Conservation (phyloP, 2,113 vertebrate genomes). For the Columba janthina region DNA sequence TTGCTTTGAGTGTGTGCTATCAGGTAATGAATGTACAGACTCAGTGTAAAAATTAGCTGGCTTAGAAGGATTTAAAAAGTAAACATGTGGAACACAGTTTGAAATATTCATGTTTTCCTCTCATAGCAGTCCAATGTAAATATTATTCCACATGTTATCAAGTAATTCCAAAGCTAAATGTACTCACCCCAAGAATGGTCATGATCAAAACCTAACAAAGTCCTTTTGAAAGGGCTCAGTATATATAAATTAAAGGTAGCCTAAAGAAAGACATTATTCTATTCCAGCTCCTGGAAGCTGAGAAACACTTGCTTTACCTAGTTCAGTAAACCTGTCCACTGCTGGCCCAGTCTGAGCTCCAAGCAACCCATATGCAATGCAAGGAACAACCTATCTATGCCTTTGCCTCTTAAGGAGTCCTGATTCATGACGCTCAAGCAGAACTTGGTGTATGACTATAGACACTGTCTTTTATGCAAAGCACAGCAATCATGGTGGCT, state of each 20-base stretch:
- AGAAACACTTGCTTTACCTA: background rate
- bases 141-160: slow-evolving; percentile 75
- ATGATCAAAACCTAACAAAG: slow-evolving; percentile 51
- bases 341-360: background rate
- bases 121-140: slow-evolving; percentile 65
- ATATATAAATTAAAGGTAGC: slow-evolving; percentile 23
- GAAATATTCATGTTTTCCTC: slow-evolving; percentile 69
- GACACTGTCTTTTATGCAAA: background rate
- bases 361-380: background rate
- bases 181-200: slow-evolving; percentile 47
- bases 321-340: background rate
- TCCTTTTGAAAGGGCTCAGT: slow-evolving; percentile 1
- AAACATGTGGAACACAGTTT: slow-evolving; percentile 70
- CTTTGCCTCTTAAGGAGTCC: background rate
- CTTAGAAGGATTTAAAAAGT: slow-evolving; percentile 72
- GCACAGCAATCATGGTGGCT: background rate
- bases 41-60: slow-evolving; percentile 63
- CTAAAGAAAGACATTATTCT: background rate
- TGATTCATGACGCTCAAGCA: background rate
- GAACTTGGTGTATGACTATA: background rate
- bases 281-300: background rate
- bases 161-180: slow-evolving; percentile 65
- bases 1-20: slow-evolving; percentile 38
- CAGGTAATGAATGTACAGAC: slow-evolving; percentile 51
- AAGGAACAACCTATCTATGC: background rate